Base-by-base conservation (phyloP, 2,888 invertebrate species). In the Metacarcinus magister region DNA sequence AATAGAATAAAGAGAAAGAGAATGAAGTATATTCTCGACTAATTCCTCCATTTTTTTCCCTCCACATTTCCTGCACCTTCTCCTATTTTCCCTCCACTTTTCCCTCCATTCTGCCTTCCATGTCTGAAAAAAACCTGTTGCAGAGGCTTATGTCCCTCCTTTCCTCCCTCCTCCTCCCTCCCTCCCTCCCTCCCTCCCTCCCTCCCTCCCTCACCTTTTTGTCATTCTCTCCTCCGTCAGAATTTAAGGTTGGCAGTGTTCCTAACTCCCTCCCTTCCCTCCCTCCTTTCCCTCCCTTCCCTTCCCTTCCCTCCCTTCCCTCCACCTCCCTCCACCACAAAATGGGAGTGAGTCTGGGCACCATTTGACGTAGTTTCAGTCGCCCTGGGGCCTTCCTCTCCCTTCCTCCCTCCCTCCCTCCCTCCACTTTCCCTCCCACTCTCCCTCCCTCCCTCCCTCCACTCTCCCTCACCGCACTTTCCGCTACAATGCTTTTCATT, bases 301-400 rank as follows among this genome's bases (percentile, higher is more conserved):
- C 44, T 75, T 7, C 75, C 32, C 92, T 43, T 54, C 67, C 48
- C 54, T 60, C 39, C 60, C 44, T 48, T 54, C 95, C 54, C 92
- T 92, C 89, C 28, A 67, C 46, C 93, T 87, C 46, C 92, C 54
- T 39, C 43, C 43, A 54, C 95, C 93, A 95, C 95, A 95, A 95
- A 95, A 95, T 93, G 93, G 95, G 87, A 93, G 95, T 19, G 91
- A 93, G 94, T 92, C 91, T 96, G 87, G 94, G 94, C 93, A 95
- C 96, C 92, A 96, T 96, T 96, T 96, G 96, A 96, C 94, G 82
- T 90, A 94, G 87, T 95, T 95, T 94, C 89, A 95, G 94, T 48
- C 93, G 67, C 95, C 93, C 89, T 94, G 43, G 54, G 93, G 19
- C 54, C 48, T 92, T n/a, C n/a, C n/a, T n/a, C n/a, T n/a, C n/a